phyloP scores from a whole-genome alignment of 2,888 invertebrate genomes.

The Siphlonurus alternatus region DNA sequence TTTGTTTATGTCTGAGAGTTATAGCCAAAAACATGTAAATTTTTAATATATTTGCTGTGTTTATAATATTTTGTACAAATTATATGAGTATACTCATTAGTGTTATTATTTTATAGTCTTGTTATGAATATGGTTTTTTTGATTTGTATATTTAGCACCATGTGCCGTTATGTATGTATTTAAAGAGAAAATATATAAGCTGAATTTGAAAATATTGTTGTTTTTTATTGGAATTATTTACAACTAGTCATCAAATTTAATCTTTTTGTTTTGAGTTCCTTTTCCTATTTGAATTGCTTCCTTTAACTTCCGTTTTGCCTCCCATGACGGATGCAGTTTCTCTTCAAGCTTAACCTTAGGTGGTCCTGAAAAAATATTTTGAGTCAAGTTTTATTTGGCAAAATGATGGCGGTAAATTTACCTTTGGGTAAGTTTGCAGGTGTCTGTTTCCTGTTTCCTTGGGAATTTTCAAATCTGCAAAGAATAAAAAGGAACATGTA shows the following conservation, averaged over 20 bases:
- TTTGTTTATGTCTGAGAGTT: neutral
- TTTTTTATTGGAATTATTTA: no score
- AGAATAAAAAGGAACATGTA: no score
- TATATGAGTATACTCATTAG: neutral
- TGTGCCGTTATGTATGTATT: neutral
- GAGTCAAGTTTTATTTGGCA: no score
- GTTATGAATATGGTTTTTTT: no score
- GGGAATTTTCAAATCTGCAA: no score
- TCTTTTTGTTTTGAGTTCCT: neutral
- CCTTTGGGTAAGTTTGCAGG: no score
- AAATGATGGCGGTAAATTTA: no score
- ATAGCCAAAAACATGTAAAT: neutral
- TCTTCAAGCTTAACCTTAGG: no score
- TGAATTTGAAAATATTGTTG: no score
- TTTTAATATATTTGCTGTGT: neutral
- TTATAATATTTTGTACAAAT: neutral
- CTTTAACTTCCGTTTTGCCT: neutral
- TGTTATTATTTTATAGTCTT: neutral
- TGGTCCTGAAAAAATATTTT: no score
- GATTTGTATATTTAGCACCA: neutral
- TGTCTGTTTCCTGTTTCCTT: no score
- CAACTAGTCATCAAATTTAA: neutral
- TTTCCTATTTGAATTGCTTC: neutral
- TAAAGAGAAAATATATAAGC: no score
- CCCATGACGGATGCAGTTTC: slow-evolving; percentile 1